phyloP scores from a whole-genome alignment of 2,888 invertebrate genomes.

The Hydropsyche betteni region DNA sequence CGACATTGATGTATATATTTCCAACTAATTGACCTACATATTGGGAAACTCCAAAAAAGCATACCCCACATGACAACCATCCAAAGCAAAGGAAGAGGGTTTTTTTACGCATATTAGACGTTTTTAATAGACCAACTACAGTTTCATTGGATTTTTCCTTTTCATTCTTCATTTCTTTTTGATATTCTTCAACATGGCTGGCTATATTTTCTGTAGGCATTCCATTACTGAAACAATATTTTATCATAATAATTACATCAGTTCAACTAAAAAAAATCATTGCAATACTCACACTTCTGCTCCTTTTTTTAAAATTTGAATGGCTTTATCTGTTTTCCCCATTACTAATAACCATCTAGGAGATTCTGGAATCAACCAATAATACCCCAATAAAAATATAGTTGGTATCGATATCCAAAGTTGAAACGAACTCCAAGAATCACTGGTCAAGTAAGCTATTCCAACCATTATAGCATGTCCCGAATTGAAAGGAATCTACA shows the following conservation, averaged over 20 bases:
- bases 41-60: conserved; percentile 78
- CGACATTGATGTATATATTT: conserved; percentile 76
- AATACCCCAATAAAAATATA: conserved; percentile 65
- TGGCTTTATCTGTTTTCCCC: conserved; percentile 65
- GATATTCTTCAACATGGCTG: conserved; percentile 53
- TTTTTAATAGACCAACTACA: conserved; percentile 52
- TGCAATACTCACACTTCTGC: conserved; percentile 56
- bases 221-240: conserved; percentile 53
- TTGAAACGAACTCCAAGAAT: conserved; percentile 67
- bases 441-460: conserved; percentile 64
- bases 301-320: conserved; percentile 65
- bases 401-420: conserved; percentile 68
- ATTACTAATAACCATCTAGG: conserved; percentile 73
- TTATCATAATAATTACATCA: not conserved
- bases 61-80: conserved; percentile 77
- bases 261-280: not conserved
- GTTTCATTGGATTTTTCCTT: conserved; percentile 43
- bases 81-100: conserved; percentile 70
- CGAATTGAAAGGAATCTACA: conserved; percentile 68
- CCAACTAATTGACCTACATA: conserved; percentile 74
- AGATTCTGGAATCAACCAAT: conserved; percentile 73
- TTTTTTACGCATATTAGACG: conserved; percentile 68
- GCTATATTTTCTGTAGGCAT: conserved; percentile 56
- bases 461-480: conserved; percentile 66
- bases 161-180: conserved; percentile 53